These are phyloP conservation scores for Dendrocincla tyrannina DNA, from an alignment of 2,797 vertebrate genomes.

Conservation along the genomic window DNA sequence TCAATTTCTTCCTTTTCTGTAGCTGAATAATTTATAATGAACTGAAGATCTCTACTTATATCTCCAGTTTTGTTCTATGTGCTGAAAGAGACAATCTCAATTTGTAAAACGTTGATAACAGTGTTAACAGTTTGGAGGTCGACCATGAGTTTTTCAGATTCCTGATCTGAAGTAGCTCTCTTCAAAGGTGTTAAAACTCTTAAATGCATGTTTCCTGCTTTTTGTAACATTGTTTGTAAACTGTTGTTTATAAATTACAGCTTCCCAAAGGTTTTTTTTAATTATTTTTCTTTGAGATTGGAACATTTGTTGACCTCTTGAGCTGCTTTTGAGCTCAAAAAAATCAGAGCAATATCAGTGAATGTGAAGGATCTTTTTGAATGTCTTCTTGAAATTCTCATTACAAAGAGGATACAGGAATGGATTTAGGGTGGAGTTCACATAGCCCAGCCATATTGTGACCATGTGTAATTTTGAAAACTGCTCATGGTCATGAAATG, in stretches of 20 bases:
- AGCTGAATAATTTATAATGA: neutral
- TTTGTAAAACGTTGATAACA: neutral
- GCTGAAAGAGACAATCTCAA: neutral
- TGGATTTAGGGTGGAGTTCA: slow-evolving; percentile 95
- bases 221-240: no score
- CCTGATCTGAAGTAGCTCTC: neutral
- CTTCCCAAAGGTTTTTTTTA: neutral
- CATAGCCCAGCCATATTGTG: slow-evolving; percentile 95
- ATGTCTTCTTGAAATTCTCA: slow-evolving; percentile 93
- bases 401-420: slow-evolving; percentile 97
- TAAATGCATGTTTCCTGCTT: neutral
- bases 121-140: neutral
- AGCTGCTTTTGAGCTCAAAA: neutral
- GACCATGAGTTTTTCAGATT: neutral
- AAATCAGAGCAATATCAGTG: neutral
- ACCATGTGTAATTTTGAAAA: slow-evolving; percentile 84
- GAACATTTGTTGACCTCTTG: neutral
- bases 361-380: slow-evolving; percentile 87
- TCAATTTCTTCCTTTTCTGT: neutral
- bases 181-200: neutral
- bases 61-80: neutral
- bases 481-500: slow-evolving; percentile 83
- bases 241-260: neutral
- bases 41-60: neutral
- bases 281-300: neutral